Evolutionary conservation across 2,113 vertebrate species (phyloP).

Genomic region (Scytalopus superciliaris): DNA sequence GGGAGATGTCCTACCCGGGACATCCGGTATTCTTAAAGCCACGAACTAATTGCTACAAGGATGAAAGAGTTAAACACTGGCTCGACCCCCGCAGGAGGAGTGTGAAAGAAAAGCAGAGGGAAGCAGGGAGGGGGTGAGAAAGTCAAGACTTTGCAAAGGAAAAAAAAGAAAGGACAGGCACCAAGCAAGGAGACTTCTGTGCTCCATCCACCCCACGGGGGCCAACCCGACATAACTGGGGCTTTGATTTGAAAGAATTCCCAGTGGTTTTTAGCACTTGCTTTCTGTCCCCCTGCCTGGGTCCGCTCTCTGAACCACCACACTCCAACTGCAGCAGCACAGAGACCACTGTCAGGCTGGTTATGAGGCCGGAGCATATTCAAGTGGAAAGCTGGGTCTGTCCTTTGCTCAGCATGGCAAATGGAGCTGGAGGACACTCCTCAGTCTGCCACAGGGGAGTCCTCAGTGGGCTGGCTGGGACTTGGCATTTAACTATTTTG

Average conservation of each 20-base stretch:
- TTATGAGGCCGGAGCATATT: fast-evolving
- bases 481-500: fast-evolving
- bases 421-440: background rate
- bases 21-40: background rate
- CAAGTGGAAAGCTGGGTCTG: background rate
- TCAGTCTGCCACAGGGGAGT: background rate
- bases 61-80: background rate
- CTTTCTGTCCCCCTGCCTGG: background rate
- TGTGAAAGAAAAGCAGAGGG: conserved; percentile 17
- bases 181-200: background rate
- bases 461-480: background rate
- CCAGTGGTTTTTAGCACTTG: background rate
- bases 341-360: fast-evolving
- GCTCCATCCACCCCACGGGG: background rate
- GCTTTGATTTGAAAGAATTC: background rate
- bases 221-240: background rate
- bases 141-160: background rate
- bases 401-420: background rate
- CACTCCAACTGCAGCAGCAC: background rate
- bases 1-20: background rate
- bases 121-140: background rate
- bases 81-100: background rate
- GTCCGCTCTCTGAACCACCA: background rate
- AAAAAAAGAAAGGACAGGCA: background rate
- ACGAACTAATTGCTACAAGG: background rate